A percentile compares a stretch with the other conserved stretches of the same genome.
phyloP scores from a whole-genome alignment of 2,797 vertebrate genomes.

The Acanthurus tractus region DNA sequence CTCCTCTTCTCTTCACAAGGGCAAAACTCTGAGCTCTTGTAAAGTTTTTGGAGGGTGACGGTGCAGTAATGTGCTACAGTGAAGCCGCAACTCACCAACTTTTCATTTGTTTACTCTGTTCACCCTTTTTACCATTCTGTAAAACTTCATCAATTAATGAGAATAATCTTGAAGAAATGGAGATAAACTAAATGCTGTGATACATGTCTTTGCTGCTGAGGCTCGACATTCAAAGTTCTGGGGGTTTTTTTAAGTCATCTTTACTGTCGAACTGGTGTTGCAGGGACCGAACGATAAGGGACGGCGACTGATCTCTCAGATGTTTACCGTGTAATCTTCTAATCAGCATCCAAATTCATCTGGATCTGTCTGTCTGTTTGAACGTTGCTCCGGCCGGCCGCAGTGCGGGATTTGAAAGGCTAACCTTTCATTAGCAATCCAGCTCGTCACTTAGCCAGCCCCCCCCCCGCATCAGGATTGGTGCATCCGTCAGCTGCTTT shows the following conservation, averaged over 20 bases:
- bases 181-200: conserved; percentile 41
- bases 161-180: conserved; percentile 11
- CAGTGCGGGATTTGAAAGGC: conserved; percentile 37
- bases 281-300: conserved; percentile 32
- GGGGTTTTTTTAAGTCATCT: conserved; percentile 1
- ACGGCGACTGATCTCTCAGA: conserved; percentile 41
- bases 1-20: conserved; percentile 58
- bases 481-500: conserved; percentile 52
- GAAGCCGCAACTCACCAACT: conserved; percentile 24
- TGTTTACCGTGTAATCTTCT: conserved; percentile 62
- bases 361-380: conserved; percentile 30
- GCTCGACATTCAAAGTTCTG: conserved; percentile 26
- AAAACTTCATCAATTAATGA: conserved; percentile 43
- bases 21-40: conserved; percentile 53
- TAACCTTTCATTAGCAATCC: conserved; percentile 56
- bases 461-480: conserved; percentile 24
- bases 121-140: conserved; percentile 22
- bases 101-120: conserved; percentile 41
- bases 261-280: conserved; percentile 17
- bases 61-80: conserved; percentile 20
- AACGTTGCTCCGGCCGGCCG: conserved; percentile 21
- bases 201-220: conserved; percentile 22
- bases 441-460: conserved; percentile 27
- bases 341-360: conserved; percentile 40
- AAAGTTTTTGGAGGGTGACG: conserved; percentile 46